Evolutionary conservation across 2,888 invertebrate genomes (phyloP), one percentile per base, ranked within the genome.

Genomic region (Axea sp.): DNA sequence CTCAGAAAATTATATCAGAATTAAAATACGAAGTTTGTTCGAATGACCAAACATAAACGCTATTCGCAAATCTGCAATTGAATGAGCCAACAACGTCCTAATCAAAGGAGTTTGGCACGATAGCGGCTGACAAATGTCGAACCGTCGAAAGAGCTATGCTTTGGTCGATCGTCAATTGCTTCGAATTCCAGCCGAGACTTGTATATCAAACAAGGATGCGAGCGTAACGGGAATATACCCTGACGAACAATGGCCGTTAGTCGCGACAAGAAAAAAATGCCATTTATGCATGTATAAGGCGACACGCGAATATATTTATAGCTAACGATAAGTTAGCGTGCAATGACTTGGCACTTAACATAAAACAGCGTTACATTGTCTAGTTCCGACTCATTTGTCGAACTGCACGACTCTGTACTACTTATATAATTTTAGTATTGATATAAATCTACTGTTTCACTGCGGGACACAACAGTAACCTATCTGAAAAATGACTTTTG

Each of bases 351-450:
- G 68, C 68, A 69, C 68, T 69, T 57, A 49, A 57, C 49, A 68
- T 59, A 68, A 68, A 68, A 41, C 59, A 68, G 49, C 30, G 12
- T 39, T 31, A 55, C 65, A 47, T 67, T 67, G 65, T 67, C 55
- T 45, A 67, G 57, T 60, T 51, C 41, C 62, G 49, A 41, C 55
- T 71, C 47, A 71, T 71, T 71, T 71, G 71, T 71, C 60, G 41
- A 59, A 55, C 57, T 37, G 67, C 47, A 57, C 59, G 59, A 51
- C 35, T 57, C 47, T 22, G 57, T 35, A 43, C 60, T 53, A 62
- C 60, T 62, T 60, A 69, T 55, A 62, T 69, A 69, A 69, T 69
- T 69, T 60, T 51, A 69, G 69, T 60, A 60, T 69, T 69, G 68
- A 68, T 68, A 68, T 68, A 68, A 68, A 68, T 68, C 67, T 67